Evolutionary conservation across 2,888 invertebrate species (phyloP), one percentile per base, ranked within the genome.

Genomic region (Electrophaes corylata): DNA sequence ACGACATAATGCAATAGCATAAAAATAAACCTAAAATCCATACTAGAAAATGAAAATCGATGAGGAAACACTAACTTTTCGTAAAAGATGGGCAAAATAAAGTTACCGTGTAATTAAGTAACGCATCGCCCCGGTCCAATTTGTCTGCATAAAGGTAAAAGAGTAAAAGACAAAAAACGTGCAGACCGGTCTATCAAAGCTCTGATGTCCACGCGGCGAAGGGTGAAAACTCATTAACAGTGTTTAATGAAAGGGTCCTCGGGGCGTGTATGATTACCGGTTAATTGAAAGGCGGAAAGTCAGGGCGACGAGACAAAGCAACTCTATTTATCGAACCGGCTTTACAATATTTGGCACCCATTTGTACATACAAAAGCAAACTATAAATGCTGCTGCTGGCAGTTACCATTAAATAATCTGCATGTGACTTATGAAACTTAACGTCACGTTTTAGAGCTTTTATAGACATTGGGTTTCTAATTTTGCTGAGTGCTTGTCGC

Each of bases 211-310:
- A 91, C 82, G 79, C 82, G 79, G 63, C 76, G 84, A 83, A 88
- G 90, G 89, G 88, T 84, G 86, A 88, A 91, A 91, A 91, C 89
- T 91, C 89, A 90, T 91, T 90, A 89, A 80, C 81, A 78, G 78
- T 82, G 78, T 83, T 85, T 88, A 88, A 91, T 90, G 86, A 91
- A 91, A 91, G 88, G 88, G 86, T 80, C 79, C 83, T 82, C 78
- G 81, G 81, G 83, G 82, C 85, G 88, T 90, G 84, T 88, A 88
- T 90, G 89, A 89, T 89, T 91, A 90, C 90, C 83, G 81, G 85
- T 86, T 90, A 91, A 91, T 91, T 91, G 89, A 88, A 87, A 87
- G 83, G 83, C 76, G 79, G 82, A 80, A 90, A 90, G 87, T 88
- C 88, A 86, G 79, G 82, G 82, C 74, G 73, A 71, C 69, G 75